Conservation (phyloP, 2,797 vertebrate species). For the Sarcophilus harrisii region DNA sequence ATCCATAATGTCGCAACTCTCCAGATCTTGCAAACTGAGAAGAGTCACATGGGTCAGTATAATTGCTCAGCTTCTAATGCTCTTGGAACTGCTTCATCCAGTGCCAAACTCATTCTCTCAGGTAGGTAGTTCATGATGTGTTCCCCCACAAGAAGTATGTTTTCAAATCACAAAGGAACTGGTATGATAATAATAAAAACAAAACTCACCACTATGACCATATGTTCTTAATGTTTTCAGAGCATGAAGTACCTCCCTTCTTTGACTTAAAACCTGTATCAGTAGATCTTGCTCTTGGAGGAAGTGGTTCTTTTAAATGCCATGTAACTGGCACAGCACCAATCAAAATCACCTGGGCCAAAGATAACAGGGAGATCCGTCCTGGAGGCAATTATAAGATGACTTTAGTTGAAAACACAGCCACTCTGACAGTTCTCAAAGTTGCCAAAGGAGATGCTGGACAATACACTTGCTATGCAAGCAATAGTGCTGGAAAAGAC, state of each 20-base stretch:
- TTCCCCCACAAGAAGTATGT: background rate
- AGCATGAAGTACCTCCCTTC: constrained; percentile 93
- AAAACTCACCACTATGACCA: constrained; percentile 49
- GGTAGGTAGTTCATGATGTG: constrained; percentile 85
- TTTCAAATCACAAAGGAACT: background rate
- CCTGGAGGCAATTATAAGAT: constrained; percentile 94
- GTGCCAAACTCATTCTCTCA: constrained; percentile 95
- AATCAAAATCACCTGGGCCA: constrained; percentile 94
- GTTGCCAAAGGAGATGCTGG: constrained; percentile 92
- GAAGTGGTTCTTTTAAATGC: constrained; percentile 93
- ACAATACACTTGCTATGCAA: constrained; percentile 92
- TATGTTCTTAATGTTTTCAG: constrained; percentile 86
- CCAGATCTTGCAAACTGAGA: constrained; percentile 90
- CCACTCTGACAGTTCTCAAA: constrained; percentile 92
- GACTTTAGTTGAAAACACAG: constrained; percentile 92
- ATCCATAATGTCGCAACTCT: constrained; percentile 92
- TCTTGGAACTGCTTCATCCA: constrained; percentile 94
- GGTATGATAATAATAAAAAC: background rate
- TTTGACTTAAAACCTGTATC: constrained; percentile 93
- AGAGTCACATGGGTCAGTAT: constrained; percentile 90
- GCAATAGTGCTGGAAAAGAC: constrained; percentile 93
- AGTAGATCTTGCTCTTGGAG: constrained; percentile 91
- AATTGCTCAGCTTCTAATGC: constrained; percentile 94
- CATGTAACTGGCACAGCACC: constrained; percentile 94
- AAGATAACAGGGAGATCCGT: constrained; percentile 92